These are phyloP conservation scores for Heliconius hortense DNA, from an alignment of 2,888 invertebrate genomes.

Conservation along the genomic window DNA sequence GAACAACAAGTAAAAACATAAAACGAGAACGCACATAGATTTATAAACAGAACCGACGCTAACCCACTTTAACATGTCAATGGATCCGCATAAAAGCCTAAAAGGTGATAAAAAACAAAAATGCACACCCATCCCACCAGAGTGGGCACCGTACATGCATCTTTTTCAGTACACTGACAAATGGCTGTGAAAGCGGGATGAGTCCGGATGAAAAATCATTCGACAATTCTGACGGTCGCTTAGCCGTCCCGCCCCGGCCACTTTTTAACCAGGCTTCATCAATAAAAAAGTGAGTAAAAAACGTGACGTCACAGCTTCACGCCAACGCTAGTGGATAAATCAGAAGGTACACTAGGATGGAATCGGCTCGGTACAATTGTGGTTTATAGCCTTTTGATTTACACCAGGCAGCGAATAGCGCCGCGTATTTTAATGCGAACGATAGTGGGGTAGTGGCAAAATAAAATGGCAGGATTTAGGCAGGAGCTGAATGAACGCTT, in stretches of 20 bases:
- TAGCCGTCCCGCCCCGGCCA: slow-evolving; percentile 65
- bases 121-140: slow-evolving; percentile 41
- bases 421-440: slow-evolving; percentile 61
- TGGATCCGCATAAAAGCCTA: slow-evolving; percentile 79
- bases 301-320: slow-evolving; percentile 79
- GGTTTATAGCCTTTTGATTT: slow-evolving; percentile 74
- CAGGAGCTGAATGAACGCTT: slow-evolving; percentile 47
- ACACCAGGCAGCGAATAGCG: slow-evolving; percentile 56
- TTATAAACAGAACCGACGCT: slow-evolving; percentile 75
- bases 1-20: slow-evolving; percentile 48
- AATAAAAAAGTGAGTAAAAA: slow-evolving; percentile 68
- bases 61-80: slow-evolving; percentile 82
- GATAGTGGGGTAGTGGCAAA: slow-evolving; percentile 48
- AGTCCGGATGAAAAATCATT: slow-evolving; percentile 77
- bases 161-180: slow-evolving; percentile 79
- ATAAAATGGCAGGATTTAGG: slow-evolving; percentile 49
- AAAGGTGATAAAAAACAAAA: slow-evolving; percentile 64
- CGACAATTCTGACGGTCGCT: slow-evolving; percentile 76
- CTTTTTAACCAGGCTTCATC: slow-evolving; percentile 77
- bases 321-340: slow-evolving; percentile 77
- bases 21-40: slow-evolving; percentile 58
- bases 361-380: slow-evolving; percentile 72
- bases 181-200: slow-evolving; percentile 77
- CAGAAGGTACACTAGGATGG: slow-evolving; percentile 69
- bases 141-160: slow-evolving; percentile 68